Conservation (phyloP, 2,797 vertebrate species). For the Meriones psammophilus region DNA sequence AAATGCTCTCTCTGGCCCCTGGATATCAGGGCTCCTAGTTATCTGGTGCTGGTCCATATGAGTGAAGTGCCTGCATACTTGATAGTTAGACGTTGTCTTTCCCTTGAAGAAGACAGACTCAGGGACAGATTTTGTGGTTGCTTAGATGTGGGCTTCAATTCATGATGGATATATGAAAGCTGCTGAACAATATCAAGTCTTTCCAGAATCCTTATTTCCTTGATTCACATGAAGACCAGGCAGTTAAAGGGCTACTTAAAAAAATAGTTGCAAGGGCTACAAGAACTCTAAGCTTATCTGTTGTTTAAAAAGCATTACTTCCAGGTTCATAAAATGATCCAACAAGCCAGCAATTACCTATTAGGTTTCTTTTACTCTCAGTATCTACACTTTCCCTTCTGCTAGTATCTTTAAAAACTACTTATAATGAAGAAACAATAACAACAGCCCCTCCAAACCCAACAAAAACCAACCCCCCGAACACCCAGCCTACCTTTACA, state of each 20-base stretch:
- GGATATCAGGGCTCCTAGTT: background rate
- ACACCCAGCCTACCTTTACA: conserved; percentile 58
- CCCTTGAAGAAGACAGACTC: conserved; percentile 37
- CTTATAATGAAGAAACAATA: conserved; percentile 53
- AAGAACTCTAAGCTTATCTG: background rate
- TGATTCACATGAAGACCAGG: conserved; percentile 7
- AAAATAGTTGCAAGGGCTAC: background rate
- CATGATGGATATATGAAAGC: background rate
- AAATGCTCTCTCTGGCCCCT: background rate
- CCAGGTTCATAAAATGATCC: background rate
- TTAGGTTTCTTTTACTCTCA: conserved; percentile 10
- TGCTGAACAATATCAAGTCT: background rate
- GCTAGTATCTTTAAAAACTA: background rate
- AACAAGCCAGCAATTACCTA: background rate
- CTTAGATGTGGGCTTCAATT: conserved; percentile 18
- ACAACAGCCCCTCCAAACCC: background rate
- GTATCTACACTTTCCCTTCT: conserved; percentile 9
- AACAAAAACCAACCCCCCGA: background rate
- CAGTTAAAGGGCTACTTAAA: background rate
- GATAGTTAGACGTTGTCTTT: conserved; percentile 20
- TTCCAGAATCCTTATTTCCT: conserved; percentile 48
- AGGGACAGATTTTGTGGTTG: background rate
- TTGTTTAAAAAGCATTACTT: background rate
- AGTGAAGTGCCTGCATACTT: background rate
- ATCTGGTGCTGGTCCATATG: background rate